Base-by-base conservation (phyloP, 2,113 vertebrate genomes). In the Mugil cephalus region DNA sequence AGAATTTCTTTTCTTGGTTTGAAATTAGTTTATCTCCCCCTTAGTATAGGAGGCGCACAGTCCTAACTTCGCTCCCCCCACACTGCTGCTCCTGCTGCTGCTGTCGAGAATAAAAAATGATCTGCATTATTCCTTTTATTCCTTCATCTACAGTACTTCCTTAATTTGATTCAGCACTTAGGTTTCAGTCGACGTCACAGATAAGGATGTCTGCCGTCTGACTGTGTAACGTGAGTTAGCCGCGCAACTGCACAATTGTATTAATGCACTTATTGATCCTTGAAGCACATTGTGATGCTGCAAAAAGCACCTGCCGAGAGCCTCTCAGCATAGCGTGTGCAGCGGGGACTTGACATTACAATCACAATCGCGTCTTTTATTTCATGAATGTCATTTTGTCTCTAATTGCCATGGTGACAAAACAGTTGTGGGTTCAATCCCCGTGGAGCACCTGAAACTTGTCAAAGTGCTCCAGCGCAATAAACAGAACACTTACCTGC, bases 391-490 rank as follows among this genome's bases (percentile, higher is more conserved):
- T 13, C 39, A 46, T 30, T 35, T 43, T 52, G 10, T 45, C 11
- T 51, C 56, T 77, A 39, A 73, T 45, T 30, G 56, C 19, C 47
- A 52, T 6, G 54, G 35, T 0, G 55, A 59, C 59, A 38, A 58
- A 67, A 61, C 1, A 18, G 53, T 51, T 45, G 24, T 12, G 34
- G 21, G 59, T 71, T 64, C 30, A 75, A 13, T 40, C 30, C n/a
- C 67, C 9, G 18, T 35, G 36, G 45, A 50, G 55, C 18, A 70
- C 46, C 24, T 35, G 60, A 69, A 69, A 47, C 50, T 14, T 53
- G 39, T 56, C 59, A 51, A 58, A 18, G 36, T 10, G 65, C 40
- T 59, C 10, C 50, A 63, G 43, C 47, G 53, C 54, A 79, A 65
- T 69, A 53, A 54, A 63, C 1, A 2, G 18, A 54, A 45, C 50